Percentiles rank a stretch among this genome's conserved stretches.
Evolutionary conservation across 2,797 vertebrate genomes (phyloP).

Genomic region (Enteromius viviparus): DNA sequence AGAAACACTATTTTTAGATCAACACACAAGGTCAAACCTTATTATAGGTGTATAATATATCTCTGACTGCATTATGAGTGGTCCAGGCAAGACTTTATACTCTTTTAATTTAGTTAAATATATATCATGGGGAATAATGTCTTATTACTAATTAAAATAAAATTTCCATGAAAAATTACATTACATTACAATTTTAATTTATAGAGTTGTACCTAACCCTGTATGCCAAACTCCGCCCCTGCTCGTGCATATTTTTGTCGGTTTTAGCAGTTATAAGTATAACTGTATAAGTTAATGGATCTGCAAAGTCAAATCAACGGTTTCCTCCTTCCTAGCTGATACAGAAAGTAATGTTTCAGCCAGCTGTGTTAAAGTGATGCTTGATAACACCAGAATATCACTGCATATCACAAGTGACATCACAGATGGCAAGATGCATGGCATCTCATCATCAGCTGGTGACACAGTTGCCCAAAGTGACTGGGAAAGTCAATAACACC

Average conservation of each 20-base stretch:
- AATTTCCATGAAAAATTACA: not conserved
- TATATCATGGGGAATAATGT: not conserved
- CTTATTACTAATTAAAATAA: not conserved
- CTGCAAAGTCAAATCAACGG: not conserved
- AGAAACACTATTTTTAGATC: not conserved
- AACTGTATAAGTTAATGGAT: not conserved
- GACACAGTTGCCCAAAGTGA: slow-evolving; percentile 57
- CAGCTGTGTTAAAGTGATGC: slow-evolving; percentile 53
- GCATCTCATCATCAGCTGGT: slow-evolving; percentile 58
- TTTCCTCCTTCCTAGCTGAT: not conserved
- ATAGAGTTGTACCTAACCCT: not conserved
- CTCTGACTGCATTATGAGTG: not conserved
- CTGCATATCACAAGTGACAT: slow-evolving; percentile 62
- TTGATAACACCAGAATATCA: slow-evolving; percentile 58
- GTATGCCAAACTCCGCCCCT: not conserved
- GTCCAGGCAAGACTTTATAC: not conserved
- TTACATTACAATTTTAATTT: too few species aligned
- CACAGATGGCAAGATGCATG: slow-evolving; percentile 60
- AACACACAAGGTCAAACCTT: not conserved
- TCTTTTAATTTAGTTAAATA: not conserved
- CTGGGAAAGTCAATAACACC: slow-evolving; percentile 47
- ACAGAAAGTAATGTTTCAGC: slow-evolving; percentile 4
- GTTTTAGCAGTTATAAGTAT: not conserved
- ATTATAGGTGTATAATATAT: not conserved
- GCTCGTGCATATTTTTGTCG: too few species aligned